phyloP scores from a whole-genome alignment of 53 echinoderm and acorn worm species.

The Antedon mediterranea region DNA sequence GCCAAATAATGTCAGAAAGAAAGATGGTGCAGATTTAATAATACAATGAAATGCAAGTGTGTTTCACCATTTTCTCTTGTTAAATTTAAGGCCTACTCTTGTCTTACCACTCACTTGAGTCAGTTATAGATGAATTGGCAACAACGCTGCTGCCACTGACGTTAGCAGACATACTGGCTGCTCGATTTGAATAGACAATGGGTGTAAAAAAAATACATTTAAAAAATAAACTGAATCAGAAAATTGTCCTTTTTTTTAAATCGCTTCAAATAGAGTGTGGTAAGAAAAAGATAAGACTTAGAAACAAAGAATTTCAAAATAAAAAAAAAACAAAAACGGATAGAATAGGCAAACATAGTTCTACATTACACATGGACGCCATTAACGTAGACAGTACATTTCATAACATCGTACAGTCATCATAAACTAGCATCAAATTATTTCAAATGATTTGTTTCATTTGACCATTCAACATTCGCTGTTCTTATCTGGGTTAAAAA shows the following conservation, averaged over 20 bases:
- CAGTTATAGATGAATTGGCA: neutral
- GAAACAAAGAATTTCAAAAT: neutral
- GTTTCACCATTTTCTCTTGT: neutral
- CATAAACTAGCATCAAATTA: neutral
- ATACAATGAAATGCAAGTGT: neutral
- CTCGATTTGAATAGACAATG: neutral
- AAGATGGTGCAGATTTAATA: neutral
- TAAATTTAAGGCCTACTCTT: neutral
- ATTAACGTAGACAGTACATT: neutral
- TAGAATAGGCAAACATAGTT: neutral
- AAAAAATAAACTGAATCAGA: neutral
- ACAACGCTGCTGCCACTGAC: neutral
- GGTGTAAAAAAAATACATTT: neutral
- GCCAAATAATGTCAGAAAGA: neutral
- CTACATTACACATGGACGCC: neutral
- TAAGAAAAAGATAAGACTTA: neutral
- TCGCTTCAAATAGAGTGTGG: no score
- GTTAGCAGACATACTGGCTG: neutral
- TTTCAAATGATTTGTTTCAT: neutral
- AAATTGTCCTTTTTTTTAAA: neutral
- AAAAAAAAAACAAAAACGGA: neutral
- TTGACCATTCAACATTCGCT: neutral
- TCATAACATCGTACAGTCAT: neutral
- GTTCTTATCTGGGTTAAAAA: neutral
- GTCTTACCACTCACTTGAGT: neutral